phyloP scores from a whole-genome alignment of 30 jellyfish, hydroid and myxozoan genomes.

The Cassiopea xamachana region DNA sequence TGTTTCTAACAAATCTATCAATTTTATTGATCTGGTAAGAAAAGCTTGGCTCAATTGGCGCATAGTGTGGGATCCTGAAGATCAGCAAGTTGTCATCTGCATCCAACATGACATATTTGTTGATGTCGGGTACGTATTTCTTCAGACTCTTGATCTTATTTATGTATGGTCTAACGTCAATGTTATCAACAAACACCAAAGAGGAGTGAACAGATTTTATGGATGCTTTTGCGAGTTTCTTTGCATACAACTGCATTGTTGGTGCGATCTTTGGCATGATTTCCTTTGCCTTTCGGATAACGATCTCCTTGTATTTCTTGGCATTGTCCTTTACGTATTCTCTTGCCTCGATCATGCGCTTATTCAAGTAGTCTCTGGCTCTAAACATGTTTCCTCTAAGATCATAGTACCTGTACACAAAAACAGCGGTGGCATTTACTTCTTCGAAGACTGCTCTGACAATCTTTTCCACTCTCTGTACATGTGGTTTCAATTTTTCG shows the following conservation, averaged over 20 bases:
- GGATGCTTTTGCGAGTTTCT: constrained; percentile 63
- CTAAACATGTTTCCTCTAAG: constrained; percentile 61
- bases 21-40: constrained; percentile 60
- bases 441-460: constrained; percentile 66
- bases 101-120: constrained; percentile 85
- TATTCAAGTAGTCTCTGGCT: constrained; percentile 30
- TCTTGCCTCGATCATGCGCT: constrained; percentile 10
- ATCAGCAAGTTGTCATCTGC: constrained; percentile 62
- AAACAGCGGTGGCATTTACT: constrained; percentile 71
- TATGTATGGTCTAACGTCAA: constrained; percentile 71
- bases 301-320: constrained; percentile 45
- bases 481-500: constrained; percentile 43
- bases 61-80: constrained; percentile 74
- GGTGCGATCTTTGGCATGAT: constrained; percentile 68
- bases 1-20: constrained; percentile 51
- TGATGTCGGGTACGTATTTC: constrained; percentile 70
- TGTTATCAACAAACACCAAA: constrained; percentile 65
- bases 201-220: constrained; percentile 78
- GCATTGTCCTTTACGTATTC: constrained; percentile 37
- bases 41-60: constrained; percentile 83
- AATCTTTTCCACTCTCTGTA: constrained; percentile 33
- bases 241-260: constrained; percentile 38
- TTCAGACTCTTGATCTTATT: constrained; percentile 34
- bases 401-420: constrained; percentile 75
- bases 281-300: constrained; percentile 18